Evolutionary conservation across 1,140 invertebrate genomes (phyloP).

Genomic region (Phenacoccus solenopsis): DNA sequence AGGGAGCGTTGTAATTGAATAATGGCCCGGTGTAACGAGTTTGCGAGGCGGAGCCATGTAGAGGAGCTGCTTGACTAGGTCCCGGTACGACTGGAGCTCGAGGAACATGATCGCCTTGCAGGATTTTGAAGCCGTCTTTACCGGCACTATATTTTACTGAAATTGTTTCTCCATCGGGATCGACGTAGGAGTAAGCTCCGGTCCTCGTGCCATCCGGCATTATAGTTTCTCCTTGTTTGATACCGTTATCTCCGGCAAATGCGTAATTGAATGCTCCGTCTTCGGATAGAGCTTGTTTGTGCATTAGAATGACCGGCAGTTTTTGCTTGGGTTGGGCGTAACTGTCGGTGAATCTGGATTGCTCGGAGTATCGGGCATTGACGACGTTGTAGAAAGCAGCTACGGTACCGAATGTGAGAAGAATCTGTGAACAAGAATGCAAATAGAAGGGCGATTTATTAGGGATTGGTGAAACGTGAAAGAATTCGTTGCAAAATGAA

Average conservation of each 20-base stretch:
- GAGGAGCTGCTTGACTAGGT: not conserved
- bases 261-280: slow-evolving; percentile 48
- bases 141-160: slow-evolving; percentile 40
- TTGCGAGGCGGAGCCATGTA: not conserved
- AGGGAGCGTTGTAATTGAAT: not conserved
- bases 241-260: slow-evolving; percentile 50
- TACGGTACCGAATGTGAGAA: not conserved
- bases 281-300: slow-evolving; percentile 34
- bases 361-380: not conserved
- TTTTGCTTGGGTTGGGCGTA: slow-evolving; percentile 28
- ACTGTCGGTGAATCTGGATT: slow-evolving; percentile 24
- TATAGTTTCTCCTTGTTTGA: slow-evolving; percentile 47
- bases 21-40: not conserved
- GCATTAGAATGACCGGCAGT: slow-evolving; percentile 31
- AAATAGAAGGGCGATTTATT: too few species aligned
- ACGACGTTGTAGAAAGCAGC: not conserved
- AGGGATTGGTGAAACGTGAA: too few species aligned
- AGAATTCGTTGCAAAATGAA: too few species aligned
- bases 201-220: slow-evolving; percentile 47
- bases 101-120: slow-evolving; percentile 33
- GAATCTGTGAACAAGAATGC: too few species aligned
- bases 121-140: slow-evolving; percentile 34
- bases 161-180: slow-evolving; percentile 43
- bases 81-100: slow-evolving; percentile 11
- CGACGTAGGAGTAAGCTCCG: slow-evolving; percentile 49